Conservation (phyloP, 1,140 invertebrate genomes). For the Vollenhovia emeryi region DNA sequence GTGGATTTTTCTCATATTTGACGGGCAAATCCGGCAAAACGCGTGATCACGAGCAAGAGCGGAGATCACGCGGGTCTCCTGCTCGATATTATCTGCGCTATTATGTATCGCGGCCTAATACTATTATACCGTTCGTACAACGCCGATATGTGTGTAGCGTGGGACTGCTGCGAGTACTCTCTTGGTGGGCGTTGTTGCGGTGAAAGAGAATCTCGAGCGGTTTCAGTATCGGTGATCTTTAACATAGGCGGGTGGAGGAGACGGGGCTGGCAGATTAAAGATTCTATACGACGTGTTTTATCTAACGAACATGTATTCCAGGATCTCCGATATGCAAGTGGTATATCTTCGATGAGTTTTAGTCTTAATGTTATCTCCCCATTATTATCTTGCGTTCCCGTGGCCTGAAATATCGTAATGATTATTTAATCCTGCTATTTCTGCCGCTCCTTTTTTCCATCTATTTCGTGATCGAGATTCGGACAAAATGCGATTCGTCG, state of each 20-base stretch:
- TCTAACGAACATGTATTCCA: not conserved
- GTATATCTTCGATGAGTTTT: not conserved
- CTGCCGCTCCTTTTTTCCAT: not conserved
- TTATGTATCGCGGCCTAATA: conserved; percentile 46
- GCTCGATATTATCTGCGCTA: conserved; percentile 64
- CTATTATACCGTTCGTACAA: conserved; percentile 28
- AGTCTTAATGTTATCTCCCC: not conserved
- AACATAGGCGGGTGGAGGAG: not conserved
- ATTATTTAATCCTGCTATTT: not conserved
- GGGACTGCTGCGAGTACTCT: conserved; percentile 23
- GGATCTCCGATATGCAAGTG: not conserved
- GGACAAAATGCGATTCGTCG: not conserved
- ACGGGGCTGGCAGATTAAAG: not conserved
- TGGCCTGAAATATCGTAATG: not conserved
- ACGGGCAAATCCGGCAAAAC: conserved; percentile 24
- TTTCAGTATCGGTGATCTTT: conserved; percentile 14
- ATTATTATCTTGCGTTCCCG: not conserved
- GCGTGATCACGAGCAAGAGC: conserved; percentile 11
- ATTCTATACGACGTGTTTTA: not conserved
- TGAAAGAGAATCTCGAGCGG: conserved; percentile 57
- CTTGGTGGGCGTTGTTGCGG: not conserved
- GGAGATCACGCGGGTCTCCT: conserved; percentile 48
- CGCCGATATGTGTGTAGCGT: conserved; percentile 11
- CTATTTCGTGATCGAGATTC: not conserved
- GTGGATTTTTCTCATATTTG: conserved; percentile 30